Evolutionary conservation across 2,888 invertebrate species (phyloP).

Genomic region (Hypsopygia costalis): DNA sequence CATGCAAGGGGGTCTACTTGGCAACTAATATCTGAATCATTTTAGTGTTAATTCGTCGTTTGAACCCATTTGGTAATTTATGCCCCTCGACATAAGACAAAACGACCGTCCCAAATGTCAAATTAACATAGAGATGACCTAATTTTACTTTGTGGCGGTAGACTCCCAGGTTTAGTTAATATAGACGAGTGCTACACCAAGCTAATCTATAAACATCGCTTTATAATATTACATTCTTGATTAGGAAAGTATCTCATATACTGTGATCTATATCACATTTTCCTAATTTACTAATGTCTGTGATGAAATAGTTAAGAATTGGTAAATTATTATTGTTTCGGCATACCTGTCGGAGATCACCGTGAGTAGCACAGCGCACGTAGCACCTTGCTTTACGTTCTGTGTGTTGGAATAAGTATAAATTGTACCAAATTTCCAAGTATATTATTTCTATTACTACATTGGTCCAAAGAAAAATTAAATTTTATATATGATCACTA

Average conservation of each 20-base stretch:
- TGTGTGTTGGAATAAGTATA: constrained; percentile 13
- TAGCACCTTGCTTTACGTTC: constrained; percentile 32
- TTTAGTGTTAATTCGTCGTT: no score
- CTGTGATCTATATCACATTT: constrained; percentile 61
- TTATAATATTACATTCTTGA: constrained; percentile 38
- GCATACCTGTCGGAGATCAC: constrained; percentile 62
- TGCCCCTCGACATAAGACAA: no score
- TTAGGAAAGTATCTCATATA: constrained; percentile 38
- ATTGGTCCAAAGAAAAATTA: constrained; percentile 3
- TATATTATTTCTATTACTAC: neutral
- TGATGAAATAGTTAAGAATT: constrained; percentile 64
- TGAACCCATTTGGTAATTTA: no score
- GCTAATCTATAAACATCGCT: constrained; percentile 32
- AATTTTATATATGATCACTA: neutral
- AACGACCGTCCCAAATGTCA: no score
- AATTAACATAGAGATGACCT: no score
- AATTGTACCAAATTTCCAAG: neutral
- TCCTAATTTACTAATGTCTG: constrained; percentile 71
- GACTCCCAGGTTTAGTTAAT: neutral
- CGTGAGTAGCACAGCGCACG: constrained; percentile 27
- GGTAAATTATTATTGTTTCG: constrained; percentile 47
- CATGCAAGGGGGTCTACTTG: constrained; percentile 14
- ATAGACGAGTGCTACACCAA: constrained; percentile 11
- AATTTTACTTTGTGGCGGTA: no score
- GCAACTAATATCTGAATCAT: no score